These are phyloP conservation scores for Bagarius yarrelli DNA, from an alignment of 2,113 vertebrate species.

Conservation along the genomic window DNA sequence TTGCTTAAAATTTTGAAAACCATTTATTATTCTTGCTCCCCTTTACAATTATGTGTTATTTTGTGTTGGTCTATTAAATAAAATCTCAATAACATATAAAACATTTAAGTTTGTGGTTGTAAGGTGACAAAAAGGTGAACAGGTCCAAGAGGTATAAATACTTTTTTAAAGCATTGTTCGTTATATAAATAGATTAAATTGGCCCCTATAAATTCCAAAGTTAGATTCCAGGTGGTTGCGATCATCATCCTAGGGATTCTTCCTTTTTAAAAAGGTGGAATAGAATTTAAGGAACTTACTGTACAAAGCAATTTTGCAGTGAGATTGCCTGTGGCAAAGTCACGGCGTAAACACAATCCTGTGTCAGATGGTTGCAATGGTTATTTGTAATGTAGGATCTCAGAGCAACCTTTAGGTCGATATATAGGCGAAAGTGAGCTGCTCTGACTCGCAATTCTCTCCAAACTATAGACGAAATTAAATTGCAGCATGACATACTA, in stretches of 20 bases:
- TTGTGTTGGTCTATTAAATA: too few species aligned
- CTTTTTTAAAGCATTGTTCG: too few species aligned
- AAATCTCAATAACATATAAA: too few species aligned
- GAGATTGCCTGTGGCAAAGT: conserved; percentile 33
- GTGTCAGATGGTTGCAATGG: conserved; percentile 16
- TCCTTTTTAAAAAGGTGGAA: conserved; percentile 14
- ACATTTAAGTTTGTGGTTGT: too few species aligned
- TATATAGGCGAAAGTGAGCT: conserved; percentile 14
- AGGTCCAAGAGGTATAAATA: too few species aligned
- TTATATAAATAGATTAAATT: too few species aligned
- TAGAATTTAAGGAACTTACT: conserved; percentile 32
- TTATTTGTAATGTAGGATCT: conserved; percentile 33
- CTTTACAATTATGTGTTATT: too few species aligned
- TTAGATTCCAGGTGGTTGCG: conserved; percentile 3
- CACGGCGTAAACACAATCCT: conserved; percentile 5
- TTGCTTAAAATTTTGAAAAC: too few species aligned
- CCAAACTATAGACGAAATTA: conserved; percentile 5
- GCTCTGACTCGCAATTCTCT: neutral
- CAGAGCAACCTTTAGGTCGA: conserved; percentile 3
- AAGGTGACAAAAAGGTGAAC: too few species aligned
- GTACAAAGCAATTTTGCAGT: conserved; percentile 7
- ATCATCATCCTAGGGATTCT: conserved; percentile 1
- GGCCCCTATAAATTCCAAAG: too few species aligned
- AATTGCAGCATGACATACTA: neutral
- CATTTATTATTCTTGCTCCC: too few species aligned